Conservation (phyloP, 2,113 vertebrate genomes). For the Podocnemis expansa region DNA sequence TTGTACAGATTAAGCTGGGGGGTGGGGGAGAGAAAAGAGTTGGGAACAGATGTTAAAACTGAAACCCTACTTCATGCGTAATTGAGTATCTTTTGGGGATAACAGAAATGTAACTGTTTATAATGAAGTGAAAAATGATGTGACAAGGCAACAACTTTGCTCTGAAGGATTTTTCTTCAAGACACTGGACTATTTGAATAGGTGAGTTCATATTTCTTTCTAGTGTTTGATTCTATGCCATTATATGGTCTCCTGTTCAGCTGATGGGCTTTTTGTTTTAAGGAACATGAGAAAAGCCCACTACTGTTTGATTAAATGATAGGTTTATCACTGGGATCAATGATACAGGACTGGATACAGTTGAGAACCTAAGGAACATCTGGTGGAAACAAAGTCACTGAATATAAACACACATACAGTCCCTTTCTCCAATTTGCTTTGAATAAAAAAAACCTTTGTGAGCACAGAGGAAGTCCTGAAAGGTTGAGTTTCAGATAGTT, state of each 20-base stretch:
- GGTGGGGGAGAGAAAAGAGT: too few species aligned
- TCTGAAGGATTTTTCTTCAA: too few species aligned
- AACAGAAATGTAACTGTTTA: too few species aligned
- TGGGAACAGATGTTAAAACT: too few species aligned
- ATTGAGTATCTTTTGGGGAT: too few species aligned
- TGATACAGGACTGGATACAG: neutral
- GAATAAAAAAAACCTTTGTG: neutral
- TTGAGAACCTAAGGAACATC: neutral
- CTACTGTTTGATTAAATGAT: neutral
- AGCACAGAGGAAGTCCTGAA: neutral
- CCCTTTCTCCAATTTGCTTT: neutral
- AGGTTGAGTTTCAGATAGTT: neutral
- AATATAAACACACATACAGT: rapidly evolving
- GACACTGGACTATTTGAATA: too few species aligned
- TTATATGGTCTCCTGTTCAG: neutral
- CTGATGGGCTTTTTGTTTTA: neutral
- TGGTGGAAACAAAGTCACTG: neutral
- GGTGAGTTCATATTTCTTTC: too few species aligned
- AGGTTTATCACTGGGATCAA: neutral
- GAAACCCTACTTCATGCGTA: too few species aligned
- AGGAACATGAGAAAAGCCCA: neutral
- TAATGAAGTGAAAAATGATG: too few species aligned
- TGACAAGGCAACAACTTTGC: too few species aligned
- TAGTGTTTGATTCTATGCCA: too few species aligned
- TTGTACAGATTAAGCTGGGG: too few species aligned